Percentiles rank a stretch among this genome's conserved stretches.
phyloP scores from a whole-genome alignment of 1,140 invertebrate species.

The Mactra quadrangularis region DNA sequence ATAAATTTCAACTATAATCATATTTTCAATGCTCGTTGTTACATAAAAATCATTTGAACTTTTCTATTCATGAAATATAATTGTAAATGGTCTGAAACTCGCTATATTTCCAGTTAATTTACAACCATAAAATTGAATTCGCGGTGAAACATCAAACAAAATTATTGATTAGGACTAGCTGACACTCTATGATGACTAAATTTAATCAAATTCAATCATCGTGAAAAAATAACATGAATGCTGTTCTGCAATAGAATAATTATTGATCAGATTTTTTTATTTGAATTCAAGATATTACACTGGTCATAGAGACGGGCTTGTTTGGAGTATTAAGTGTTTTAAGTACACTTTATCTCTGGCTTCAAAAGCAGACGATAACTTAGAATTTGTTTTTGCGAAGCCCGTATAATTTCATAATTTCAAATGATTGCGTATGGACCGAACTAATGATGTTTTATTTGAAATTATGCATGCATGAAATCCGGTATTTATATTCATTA shows the following conservation, averaged over 20 bases:
- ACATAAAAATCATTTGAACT: slow-evolving; percentile 23
- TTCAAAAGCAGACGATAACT: too few species aligned
- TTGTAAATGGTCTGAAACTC: slow-evolving; percentile 37
- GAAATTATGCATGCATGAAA: too few species aligned
- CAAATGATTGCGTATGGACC: too few species aligned
- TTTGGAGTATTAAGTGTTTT: too few species aligned
- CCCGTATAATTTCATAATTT: too few species aligned
- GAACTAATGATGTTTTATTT: too few species aligned
- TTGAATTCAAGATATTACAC: slow-evolving; percentile 39
- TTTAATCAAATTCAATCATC: slow-evolving; percentile 49
- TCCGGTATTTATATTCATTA: too few species aligned
- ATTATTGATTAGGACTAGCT: slow-evolving; percentile 25
- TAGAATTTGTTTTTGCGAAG: too few species aligned
- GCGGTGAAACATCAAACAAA: slow-evolving; percentile 33
- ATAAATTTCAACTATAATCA: too few species aligned
- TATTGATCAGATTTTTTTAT: slow-evolving; percentile 42
- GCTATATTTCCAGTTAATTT: slow-evolving; percentile 39
- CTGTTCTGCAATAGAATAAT: slow-evolving; percentile 35
- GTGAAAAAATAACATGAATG: slow-evolving; percentile 45
- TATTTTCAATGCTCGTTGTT: too few species aligned
- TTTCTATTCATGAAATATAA: slow-evolving; percentile 4
- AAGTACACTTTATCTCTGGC: too few species aligned
- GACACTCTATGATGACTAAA: slow-evolving; percentile 40
- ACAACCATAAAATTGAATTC: slow-evolving; percentile 43
- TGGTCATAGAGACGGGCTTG: not conserved